Evolutionary conservation across 2,113 vertebrate species (phyloP).

Genomic region (Mungos mungo): DNA sequence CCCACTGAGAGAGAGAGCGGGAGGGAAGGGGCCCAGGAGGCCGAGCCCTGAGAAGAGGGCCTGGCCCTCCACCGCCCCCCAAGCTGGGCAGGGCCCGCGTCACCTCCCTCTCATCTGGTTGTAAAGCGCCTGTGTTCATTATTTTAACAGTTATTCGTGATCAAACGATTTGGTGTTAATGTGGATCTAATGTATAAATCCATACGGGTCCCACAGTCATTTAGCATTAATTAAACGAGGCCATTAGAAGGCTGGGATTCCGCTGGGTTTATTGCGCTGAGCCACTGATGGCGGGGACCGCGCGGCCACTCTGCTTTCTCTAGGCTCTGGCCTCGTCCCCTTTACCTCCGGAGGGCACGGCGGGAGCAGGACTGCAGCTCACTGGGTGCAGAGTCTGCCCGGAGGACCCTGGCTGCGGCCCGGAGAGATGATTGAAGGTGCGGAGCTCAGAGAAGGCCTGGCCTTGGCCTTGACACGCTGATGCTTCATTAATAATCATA

Average conservation of each 20-base stretch:
- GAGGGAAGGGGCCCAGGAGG: not conserved
- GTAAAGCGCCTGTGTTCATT: not conserved
- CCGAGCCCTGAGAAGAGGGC: not conserved
- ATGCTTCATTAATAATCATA: not conserved
- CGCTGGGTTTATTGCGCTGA: slow-evolving; percentile 72
- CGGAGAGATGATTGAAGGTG: not conserved
- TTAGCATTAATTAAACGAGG: slow-evolving; percentile 82
- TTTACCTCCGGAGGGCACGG: not conserved
- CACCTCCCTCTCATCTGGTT: not conserved
- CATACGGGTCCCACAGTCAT: slow-evolving; percentile 72
- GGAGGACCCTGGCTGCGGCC: not conserved
- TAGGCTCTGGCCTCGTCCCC: not conserved
- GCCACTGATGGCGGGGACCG: slow-evolving; percentile 68
- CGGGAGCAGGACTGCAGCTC: not conserved
- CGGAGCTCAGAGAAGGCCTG: not conserved
- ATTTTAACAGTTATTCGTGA: slow-evolving; percentile 56
- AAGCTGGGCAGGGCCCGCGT: not conserved
- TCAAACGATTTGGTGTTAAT: slow-evolving; percentile 72
- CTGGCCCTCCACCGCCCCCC: not conserved
- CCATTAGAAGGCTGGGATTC: slow-evolving; percentile 64
- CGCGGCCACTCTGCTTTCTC: slow-evolving; percentile 17
- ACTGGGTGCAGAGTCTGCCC: not conserved
- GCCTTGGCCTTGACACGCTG: not conserved
- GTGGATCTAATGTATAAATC: slow-evolving; percentile 80
- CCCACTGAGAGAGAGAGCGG: not conserved